A percentile compares a stretch with the other conserved stretches of the same genome.
phyloP scores from a whole-genome alignment of 2,888 invertebrate species.

The Ceratothoa steindachneri region DNA sequence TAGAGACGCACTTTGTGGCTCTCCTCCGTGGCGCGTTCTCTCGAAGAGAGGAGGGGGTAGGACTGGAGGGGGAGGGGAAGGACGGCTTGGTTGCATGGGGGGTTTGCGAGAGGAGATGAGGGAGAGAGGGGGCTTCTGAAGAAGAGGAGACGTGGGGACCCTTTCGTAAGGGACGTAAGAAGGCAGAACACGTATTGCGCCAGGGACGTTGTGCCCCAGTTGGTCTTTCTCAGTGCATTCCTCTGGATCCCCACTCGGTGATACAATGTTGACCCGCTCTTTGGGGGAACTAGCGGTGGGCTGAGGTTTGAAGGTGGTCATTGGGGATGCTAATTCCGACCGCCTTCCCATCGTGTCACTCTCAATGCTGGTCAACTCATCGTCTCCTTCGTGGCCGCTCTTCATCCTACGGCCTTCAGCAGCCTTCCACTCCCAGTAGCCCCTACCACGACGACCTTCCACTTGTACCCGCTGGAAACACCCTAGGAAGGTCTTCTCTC shows the following conservation, averaged over 20 bases:
- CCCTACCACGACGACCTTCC: slow-evolving; percentile 36
- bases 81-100: background rate
- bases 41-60: background rate
- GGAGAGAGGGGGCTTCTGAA: slow-evolving; percentile 13
- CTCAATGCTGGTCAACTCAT: slow-evolving; percentile 35
- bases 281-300: background rate
- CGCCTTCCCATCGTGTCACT: slow-evolving; percentile 27
- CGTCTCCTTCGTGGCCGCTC: slow-evolving; percentile 43
- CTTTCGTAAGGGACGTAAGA: background rate
- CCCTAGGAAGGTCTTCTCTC: slow-evolving; percentile 20
- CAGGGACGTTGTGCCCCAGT: background rate
- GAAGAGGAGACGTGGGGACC: slow-evolving; percentile 9
- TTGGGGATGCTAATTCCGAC: background rate
- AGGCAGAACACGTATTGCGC: slow-evolving; percentile 18
- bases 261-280: background rate
- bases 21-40: background rate
- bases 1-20: slow-evolving; percentile 22
- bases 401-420: slow-evolving; percentile 30
- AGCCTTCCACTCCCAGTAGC: slow-evolving; percentile 44
- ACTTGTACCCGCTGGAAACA: slow-evolving; percentile 19
- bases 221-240: background rate
- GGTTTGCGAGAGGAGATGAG: background rate
- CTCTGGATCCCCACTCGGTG: background rate
- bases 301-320: background rate
- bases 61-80: slow-evolving; percentile 11